phyloP scores from a whole-genome alignment of 1,140 invertebrate genomes.

The Drosophila saltans region DNA sequence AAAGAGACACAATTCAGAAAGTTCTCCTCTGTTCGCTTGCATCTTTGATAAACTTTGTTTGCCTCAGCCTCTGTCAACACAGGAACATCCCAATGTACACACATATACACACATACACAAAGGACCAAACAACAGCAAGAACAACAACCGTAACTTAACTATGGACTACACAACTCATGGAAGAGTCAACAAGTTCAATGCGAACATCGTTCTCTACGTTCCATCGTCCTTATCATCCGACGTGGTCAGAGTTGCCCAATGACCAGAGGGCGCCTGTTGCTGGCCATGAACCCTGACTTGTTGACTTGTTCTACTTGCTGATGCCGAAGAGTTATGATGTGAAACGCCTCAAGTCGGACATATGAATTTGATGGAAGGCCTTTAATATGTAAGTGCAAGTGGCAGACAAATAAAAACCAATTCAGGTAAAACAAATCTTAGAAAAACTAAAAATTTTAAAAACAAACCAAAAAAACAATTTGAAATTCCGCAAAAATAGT shows the following conservation, averaged over 20 bases:
- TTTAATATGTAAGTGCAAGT: neutral
- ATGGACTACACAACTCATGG: conserved; percentile 31
- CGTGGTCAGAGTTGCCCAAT: conserved; percentile 32
- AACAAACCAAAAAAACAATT: too few species aligned
- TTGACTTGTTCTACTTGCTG: conserved; percentile 15
- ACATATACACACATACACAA: conserved; percentile 13
- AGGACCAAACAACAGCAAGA: conserved; percentile 15
- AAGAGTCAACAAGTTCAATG: conserved; percentile 62
- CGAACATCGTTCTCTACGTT: conserved; percentile 10
- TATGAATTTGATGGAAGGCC: conserved; percentile 20
- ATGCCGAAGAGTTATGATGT: conserved; percentile 2
- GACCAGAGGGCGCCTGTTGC: conserved; percentile 43
- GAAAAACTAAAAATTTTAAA: too few species aligned
- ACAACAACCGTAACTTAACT: conserved; percentile 34
- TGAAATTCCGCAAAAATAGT: too few species aligned
- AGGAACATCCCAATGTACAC: neutral
- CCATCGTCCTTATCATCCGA: neutral
- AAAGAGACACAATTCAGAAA: conserved; percentile 28
- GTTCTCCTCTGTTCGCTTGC: conserved; percentile 9
- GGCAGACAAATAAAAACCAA: neutral
- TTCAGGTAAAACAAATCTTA: neutral
- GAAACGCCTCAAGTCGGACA: conserved; percentile 2
- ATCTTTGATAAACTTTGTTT: conserved; percentile 32
- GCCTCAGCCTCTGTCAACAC: conserved; percentile 17
- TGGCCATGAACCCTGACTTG: conserved; percentile 35